A percentile compares a stretch with the other conserved stretches of the same genome.
Conservation (phyloP, 2,888 invertebrate species). For the Deilephila elpenor region DNA sequence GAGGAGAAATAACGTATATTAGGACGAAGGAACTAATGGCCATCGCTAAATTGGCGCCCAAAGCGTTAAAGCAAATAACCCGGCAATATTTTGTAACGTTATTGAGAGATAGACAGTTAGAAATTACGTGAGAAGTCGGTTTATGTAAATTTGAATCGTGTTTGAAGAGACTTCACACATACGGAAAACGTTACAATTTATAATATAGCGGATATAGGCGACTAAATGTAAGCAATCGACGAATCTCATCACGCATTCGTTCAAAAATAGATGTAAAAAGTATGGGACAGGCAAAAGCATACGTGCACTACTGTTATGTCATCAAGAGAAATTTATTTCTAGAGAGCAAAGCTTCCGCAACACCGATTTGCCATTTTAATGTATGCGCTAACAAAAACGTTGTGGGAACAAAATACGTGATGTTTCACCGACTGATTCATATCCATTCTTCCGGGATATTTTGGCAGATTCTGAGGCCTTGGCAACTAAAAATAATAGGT, state of each 20-base stretch:
- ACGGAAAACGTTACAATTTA: no score
- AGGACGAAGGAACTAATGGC: constrained; percentile 26
- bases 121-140: constrained; percentile 1
- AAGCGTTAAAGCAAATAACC: constrained; percentile 20
- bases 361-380: constrained; percentile 42
- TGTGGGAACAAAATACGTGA: constrained; percentile 39
- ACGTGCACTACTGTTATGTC: constrained; percentile 22
- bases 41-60: constrained; percentile 21
- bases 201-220: not conserved
- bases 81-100: constrained; percentile 14
- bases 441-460: constrained; percentile 14
- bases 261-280: not conserved
- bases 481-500: constrained; percentile 46
- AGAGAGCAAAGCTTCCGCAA: constrained; percentile 42
- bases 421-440: constrained; percentile 11
- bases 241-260: not conserved
- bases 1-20: constrained; percentile 26
- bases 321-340: constrained; percentile 31
- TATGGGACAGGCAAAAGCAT: not conserved
- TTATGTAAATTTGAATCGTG: not conserved
- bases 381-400: constrained; percentile 31
- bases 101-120: constrained; percentile 9
- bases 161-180: not conserved
- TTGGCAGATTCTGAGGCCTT: constrained; percentile 7
- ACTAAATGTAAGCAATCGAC: not conserved